phyloP scores from a whole-genome alignment of 2,888 invertebrate species.

The Euproctis similis region DNA sequence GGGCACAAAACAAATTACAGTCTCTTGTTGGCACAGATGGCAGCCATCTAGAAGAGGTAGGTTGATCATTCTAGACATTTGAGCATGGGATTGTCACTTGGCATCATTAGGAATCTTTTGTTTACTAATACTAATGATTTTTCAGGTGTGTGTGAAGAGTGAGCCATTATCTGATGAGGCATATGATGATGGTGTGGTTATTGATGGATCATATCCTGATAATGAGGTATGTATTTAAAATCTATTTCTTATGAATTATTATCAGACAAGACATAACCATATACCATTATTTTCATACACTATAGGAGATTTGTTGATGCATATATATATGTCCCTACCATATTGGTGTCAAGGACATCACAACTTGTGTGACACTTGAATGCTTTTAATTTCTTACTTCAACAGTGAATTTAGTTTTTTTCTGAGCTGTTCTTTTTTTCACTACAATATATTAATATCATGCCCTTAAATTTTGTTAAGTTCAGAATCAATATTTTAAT shows the following conservation, averaged over 20 bases:
- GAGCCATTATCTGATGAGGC: constrained; percentile 74
- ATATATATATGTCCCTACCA: constrained; percentile 13
- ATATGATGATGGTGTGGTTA: constrained; percentile 72
- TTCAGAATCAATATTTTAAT: no score
- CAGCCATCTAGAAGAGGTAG: constrained; percentile 72
- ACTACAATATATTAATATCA: no score
- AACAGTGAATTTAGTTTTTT: no score
- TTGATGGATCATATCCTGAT: constrained; percentile 66
- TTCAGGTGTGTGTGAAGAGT: constrained; percentile 75
- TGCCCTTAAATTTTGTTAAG: no score
- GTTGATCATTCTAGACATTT: constrained; percentile 44
- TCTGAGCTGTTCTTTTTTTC: no score
- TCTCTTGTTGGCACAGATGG: constrained; percentile 73
- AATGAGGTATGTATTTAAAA: constrained; percentile 52
- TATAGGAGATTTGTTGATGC: constrained; percentile 19
- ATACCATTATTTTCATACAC: constrained; percentile 2
- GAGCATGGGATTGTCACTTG: constrained; percentile 46
- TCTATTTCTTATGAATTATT: constrained; percentile 7
- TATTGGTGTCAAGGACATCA: constrained; percentile 60
- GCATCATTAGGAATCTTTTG: no score
- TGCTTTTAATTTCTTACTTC: no score
- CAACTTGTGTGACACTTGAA: constrained; percentile 31
- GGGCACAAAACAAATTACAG: constrained; percentile 79
- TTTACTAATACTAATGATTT: constrained; percentile 46
- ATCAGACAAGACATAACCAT: constrained; percentile 6